Percentiles rank a stretch among this genome's conserved stretches.
Evolutionary conservation across 2,888 invertebrate genomes (phyloP).

Genomic region (Anoncus sp.): DNA sequence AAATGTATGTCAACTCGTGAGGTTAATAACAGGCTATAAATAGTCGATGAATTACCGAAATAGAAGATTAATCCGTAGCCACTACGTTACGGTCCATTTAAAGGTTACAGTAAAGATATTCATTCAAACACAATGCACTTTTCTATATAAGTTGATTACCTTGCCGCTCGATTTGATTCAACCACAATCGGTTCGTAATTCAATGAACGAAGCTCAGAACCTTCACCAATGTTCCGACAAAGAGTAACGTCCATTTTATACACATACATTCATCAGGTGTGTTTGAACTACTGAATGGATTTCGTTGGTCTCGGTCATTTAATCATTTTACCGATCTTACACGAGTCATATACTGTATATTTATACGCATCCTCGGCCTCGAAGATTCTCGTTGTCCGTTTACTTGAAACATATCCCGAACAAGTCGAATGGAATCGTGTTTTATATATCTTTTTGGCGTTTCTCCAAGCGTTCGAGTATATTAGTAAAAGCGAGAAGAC

Average conservation of each 20-base stretch:
- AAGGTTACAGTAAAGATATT: too few relatives aligned
- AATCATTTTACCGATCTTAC: constrained; percentile 32
- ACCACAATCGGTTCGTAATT: neutral
- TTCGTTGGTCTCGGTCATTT: constrained; percentile 21
- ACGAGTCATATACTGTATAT: neutral
- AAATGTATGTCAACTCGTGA: too few relatives aligned
- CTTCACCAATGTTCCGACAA: constrained; percentile 28
- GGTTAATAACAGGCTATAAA: too few relatives aligned
- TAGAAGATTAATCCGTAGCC: too few relatives aligned
- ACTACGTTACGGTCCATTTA: too few relatives aligned
- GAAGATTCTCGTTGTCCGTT: neutral
- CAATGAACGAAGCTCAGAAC: neutral
- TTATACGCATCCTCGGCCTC: constrained; percentile 20
- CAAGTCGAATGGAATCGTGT: constrained; percentile 15
- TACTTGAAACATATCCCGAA: neutral
- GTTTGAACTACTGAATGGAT: constrained; percentile 1
- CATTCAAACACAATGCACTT: too few relatives aligned
- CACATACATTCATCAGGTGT: neutral
- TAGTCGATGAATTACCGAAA: too few relatives aligned
- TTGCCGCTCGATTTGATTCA: neutral
- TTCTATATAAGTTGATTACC: too few relatives aligned
- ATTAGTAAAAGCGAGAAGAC: constrained; percentile 14
- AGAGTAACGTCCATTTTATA: constrained; percentile 28
- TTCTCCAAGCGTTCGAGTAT: constrained; percentile 34
- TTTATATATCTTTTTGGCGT: constrained; percentile 42